These are phyloP conservation scores for Echeneis naucrates DNA, from an alignment of 2,797 vertebrate species.

Conservation along the genomic window DNA sequence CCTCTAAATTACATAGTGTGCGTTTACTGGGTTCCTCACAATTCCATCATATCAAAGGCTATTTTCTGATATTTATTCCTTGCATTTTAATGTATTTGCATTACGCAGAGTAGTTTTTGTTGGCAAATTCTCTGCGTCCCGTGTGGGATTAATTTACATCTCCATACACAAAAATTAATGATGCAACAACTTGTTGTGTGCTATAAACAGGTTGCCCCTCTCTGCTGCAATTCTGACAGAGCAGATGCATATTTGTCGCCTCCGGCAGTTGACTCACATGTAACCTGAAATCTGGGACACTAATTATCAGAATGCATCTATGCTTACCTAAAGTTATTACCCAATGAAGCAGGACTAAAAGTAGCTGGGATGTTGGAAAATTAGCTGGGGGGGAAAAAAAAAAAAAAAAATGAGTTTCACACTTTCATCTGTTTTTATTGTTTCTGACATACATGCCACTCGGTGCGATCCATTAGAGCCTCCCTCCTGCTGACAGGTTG, in stretches of 20 bases:
- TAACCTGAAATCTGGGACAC: not conserved
- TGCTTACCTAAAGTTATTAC: not conserved
- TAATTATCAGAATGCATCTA: not conserved
- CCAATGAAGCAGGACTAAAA: not conserved
- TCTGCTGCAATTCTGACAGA: not conserved
- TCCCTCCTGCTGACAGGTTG: slow-evolving; percentile 55
- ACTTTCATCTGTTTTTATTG: not conserved
- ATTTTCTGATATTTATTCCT: not conserved
- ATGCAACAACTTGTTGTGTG: not conserved
- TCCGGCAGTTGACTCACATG: not conserved
- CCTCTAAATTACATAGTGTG: no score
- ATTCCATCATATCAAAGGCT: not conserved
- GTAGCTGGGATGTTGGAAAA: no score
- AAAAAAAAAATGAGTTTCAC: no score
- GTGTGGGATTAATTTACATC: not conserved
- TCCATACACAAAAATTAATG: not conserved
- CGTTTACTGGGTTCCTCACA: no score
- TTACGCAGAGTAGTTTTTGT: not conserved
- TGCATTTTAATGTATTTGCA: not conserved
- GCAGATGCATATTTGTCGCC: not conserved
- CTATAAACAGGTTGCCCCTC: not conserved
- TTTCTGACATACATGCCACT: not conserved
- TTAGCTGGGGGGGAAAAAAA: no score
- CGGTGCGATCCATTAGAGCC: slow-evolving; percentile 19
- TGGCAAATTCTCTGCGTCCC: not conserved